phyloP scores from a whole-genome alignment of 2,797 vertebrate species.

The Knipowitschia caucasica region DNA sequence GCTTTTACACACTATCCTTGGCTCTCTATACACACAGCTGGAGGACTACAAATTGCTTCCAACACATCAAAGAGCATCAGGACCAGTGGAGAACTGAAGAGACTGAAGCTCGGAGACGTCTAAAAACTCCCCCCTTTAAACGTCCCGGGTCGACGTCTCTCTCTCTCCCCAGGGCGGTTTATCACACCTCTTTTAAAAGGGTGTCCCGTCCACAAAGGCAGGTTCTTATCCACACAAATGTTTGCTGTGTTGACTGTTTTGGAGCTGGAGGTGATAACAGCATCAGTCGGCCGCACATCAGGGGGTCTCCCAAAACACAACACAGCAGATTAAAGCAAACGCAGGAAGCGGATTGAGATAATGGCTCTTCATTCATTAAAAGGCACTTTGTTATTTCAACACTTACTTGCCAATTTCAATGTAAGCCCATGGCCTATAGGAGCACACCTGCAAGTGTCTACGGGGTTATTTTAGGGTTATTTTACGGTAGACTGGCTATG shows the following conservation, averaged over 20 bases:
- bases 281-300: conserved; percentile 11
- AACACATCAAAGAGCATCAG: conserved; percentile 53
- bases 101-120: not conserved
- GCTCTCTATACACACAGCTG: conserved; percentile 52
- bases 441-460: not conserved
- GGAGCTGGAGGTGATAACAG: conserved; percentile 17
- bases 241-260: conserved; percentile 27
- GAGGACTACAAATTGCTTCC: conserved; percentile 58
- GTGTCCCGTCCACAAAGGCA: conserved; percentile 20
- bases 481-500: not conserved
- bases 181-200: conserved; percentile 44
- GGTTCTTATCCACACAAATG: conserved; percentile 21
- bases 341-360: not conserved
- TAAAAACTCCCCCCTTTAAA: conserved; percentile 10
- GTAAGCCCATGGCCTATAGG: not conserved
- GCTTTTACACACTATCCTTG: conserved; percentile 24
- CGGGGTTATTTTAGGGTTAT: not conserved
- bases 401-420: not conserved
- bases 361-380: conserved; percentile 1
- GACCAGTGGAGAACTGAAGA: not conserved
- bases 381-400: not conserved
- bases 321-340: not conserved
- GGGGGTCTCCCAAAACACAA: conserved; percentile 14
- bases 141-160: conserved; percentile 11
- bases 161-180: conserved; percentile 26